A percentile compares a stretch with the other conserved stretches of the same genome.
phyloP scores from a whole-genome alignment of 2,113 vertebrate genomes.

The Sinocyclocheilus rhinocerous region DNA sequence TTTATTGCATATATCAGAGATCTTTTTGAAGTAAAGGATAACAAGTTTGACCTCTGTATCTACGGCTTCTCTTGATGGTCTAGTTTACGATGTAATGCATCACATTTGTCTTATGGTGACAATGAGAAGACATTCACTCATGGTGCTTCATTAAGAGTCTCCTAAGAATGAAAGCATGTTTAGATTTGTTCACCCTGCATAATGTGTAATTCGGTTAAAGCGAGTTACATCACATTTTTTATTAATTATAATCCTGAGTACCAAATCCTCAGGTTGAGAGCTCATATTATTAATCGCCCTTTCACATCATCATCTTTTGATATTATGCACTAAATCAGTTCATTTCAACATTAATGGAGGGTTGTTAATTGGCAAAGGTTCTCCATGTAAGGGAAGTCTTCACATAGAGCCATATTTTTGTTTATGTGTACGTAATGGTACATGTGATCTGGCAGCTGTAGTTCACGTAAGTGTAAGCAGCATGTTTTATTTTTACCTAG shows the following conservation, averaged over 20 bases:
- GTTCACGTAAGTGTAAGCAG: not conserved
- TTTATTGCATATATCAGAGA: constrained; percentile 11
- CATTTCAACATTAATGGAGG: not conserved
- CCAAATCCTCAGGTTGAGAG: not conserved
- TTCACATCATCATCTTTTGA: not conserved
- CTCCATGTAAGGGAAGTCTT: not conserved
- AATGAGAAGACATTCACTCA: not conserved
- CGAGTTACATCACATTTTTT: not conserved
- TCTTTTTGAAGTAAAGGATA: constrained; percentile 12
- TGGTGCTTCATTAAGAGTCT: not conserved
- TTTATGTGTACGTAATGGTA: not conserved
- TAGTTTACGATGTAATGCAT: not conserved
- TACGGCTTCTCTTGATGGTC: not conserved
- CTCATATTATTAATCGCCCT: not conserved
- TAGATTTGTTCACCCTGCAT: not conserved
- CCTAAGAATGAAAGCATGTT: not conserved
- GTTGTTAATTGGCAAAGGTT: not conserved
- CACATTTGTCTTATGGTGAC: not conserved
- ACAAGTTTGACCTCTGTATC: constrained; percentile 5
- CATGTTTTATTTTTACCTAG: constrained; percentile 65
- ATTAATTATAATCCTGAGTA: not conserved
- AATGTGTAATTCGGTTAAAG: not conserved
- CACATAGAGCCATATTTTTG: not conserved
- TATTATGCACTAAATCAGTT: not conserved
- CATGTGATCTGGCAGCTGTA: not conserved